Evolutionary conservation across 2,888 invertebrate genomes (phyloP).

Genomic region (Perithous albicinctus): DNA sequence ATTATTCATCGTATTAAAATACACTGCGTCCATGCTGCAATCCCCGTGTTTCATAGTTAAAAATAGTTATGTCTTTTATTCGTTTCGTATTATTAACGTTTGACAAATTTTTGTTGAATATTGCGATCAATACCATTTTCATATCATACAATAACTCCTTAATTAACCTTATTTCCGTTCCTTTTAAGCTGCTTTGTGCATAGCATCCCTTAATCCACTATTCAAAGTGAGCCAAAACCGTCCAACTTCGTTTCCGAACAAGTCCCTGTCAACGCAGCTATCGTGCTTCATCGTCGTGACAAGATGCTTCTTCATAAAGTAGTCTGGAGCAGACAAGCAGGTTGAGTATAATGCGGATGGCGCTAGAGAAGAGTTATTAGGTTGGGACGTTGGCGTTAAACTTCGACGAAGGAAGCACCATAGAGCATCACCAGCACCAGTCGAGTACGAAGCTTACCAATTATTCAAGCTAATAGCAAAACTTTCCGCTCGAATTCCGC

Average conservation of each 20-base stretch:
- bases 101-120: not conserved
- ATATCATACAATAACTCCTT: not conserved
- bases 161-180: not conserved
- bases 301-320: constrained; percentile 17
- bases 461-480: constrained; percentile 70
- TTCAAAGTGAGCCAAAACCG: not conserved
- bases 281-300: constrained; percentile 27
- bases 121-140: not conserved
- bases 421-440: not conserved
- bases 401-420: constrained; percentile 40
- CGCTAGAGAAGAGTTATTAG: constrained; percentile 38
- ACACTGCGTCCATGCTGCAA: too few relatives aligned
- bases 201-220: not conserved
- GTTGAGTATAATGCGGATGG: constrained; percentile 41
- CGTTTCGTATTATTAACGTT: not conserved
- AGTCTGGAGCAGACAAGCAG: constrained; percentile 6
- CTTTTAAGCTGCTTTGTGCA: not conserved
- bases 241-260: not conserved
- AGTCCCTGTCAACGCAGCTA: not conserved
- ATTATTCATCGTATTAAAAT: not conserved
- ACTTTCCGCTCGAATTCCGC: constrained; percentile 61
- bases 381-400: constrained; percentile 39
- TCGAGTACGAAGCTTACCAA: constrained; percentile 56
- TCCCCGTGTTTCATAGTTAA: not conserved
- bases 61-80: not conserved